A percentile compares a stretch with the other conserved stretches of the same genome.
Conservation (phyloP, 2,888 invertebrate species). For the Spisula subtruncata region DNA sequence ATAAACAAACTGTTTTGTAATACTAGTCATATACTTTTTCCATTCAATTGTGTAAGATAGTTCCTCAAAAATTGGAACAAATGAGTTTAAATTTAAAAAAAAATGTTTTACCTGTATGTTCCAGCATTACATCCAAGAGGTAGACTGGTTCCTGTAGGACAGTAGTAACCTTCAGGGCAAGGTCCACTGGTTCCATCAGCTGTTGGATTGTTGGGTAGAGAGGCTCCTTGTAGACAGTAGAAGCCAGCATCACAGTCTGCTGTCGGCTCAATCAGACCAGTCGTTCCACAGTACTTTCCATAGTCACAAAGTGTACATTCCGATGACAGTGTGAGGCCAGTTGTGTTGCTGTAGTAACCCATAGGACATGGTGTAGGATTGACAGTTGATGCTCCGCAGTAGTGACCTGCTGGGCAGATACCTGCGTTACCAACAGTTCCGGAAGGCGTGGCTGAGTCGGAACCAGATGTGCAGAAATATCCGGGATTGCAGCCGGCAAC, state of each 20-base stretch:
- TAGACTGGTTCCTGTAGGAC: slow-evolving; percentile 82
- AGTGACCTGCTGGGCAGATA: slow-evolving; percentile 84
- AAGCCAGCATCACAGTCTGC: slow-evolving; percentile 83
- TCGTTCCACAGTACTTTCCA: slow-evolving; percentile 83
- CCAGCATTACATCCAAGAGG: slow-evolving; percentile 82
- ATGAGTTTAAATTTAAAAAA: too few species aligned
- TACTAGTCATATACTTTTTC: too few species aligned
- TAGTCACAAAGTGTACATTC: slow-evolving; percentile 76
- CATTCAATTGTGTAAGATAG: too few species aligned
- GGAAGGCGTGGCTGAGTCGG: slow-evolving; percentile 80
- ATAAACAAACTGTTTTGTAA: too few species aligned
- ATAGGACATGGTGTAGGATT: slow-evolving; percentile 81
- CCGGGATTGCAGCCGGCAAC: slow-evolving; percentile 81
- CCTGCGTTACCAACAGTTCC: slow-evolving; percentile 82
- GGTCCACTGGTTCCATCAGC: slow-evolving; percentile 82
- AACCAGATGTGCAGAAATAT: slow-evolving; percentile 83
- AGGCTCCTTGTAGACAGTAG: slow-evolving; percentile 81
- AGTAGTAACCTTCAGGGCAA: slow-evolving; percentile 85
- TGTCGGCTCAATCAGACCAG: slow-evolving; percentile 82
- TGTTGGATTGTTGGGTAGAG: slow-evolving; percentile 81
- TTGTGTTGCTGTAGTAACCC: slow-evolving; percentile 83
- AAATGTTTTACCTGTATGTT: slow-evolving; percentile 77
- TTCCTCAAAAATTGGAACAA: too few species aligned
- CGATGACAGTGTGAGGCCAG: slow-evolving; percentile 74
- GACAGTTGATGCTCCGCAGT: slow-evolving; percentile 79